Percentiles rank a stretch among this genome's conserved stretches.
Evolutionary conservation across 2,113 vertebrate genomes (phyloP).

Genomic region (Strix uralensis): DNA sequence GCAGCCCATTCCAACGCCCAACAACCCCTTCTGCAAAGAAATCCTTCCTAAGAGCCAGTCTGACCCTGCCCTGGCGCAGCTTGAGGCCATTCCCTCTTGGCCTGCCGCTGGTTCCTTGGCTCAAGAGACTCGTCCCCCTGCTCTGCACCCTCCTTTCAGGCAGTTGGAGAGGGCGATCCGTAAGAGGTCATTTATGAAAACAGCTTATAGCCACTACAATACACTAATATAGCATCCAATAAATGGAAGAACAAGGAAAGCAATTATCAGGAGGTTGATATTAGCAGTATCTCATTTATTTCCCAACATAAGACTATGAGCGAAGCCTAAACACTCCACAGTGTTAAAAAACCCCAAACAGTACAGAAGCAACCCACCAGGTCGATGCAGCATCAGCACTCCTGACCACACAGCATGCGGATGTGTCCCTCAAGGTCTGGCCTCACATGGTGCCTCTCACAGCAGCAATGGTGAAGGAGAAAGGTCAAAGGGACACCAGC

Average conservation of each 20-base stretch:
- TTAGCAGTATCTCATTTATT: not conserved
- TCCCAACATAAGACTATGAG: not conserved
- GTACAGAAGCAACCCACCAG: rapidly evolving
- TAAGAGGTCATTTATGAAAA: not conserved
- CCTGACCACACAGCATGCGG: rapidly evolving
- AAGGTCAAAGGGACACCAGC: not conserved
- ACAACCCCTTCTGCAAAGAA: too few species aligned
- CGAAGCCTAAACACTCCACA: rapidly evolving
- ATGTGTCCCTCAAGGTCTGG: not conserved
- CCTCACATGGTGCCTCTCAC: not conserved
- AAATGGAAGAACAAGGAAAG: not conserved
- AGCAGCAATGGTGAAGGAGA: not conserved
- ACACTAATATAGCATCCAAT: rapidly evolving
- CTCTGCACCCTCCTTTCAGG: too few species aligned
- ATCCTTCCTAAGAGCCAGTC: too few species aligned
- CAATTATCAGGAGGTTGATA: rapidly evolving
- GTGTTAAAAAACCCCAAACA: rapidly evolving
- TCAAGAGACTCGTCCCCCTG: too few species aligned
- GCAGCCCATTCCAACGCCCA: too few species aligned
- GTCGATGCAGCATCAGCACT: rapidly evolving
- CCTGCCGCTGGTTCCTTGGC: too few species aligned
- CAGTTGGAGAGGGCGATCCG: too few species aligned
- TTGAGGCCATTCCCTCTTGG: too few species aligned
- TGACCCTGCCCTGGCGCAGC: too few species aligned
- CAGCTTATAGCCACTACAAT: rapidly evolving